Evolutionary conservation across 1,140 invertebrate genomes (phyloP).

Genomic region (Psix sp.): DNA sequence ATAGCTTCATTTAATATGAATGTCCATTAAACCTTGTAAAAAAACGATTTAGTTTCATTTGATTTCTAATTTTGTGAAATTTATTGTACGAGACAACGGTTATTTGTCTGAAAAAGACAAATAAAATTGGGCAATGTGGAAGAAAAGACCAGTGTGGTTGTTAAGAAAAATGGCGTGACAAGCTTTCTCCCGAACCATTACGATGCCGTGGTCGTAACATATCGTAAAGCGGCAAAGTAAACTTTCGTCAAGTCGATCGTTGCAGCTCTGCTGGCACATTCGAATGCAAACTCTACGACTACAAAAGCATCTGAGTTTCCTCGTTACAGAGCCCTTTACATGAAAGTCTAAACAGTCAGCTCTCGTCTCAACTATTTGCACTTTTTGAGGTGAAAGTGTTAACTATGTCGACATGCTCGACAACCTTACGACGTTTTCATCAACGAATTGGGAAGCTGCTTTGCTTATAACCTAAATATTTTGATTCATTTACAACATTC

Average conservation of each 20-base stretch:
- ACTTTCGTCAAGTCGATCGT: conserved; percentile 41
- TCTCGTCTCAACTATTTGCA: conserved; percentile 50
- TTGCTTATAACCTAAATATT: conserved; percentile 24
- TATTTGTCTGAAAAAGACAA: conserved; percentile 5
- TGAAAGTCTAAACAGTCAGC: conserved; percentile 52
- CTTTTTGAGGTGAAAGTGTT: conserved; percentile 52
- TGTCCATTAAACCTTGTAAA: no score
- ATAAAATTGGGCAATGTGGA: conserved; percentile 4
- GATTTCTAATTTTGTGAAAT: no score
- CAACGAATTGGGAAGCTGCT: conserved; percentile 27
- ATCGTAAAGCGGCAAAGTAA: conserved; percentile 51
- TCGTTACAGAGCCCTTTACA: conserved; percentile 54
- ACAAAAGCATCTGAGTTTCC: conserved; percentile 52
- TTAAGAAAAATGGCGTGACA: conserved; percentile 23
- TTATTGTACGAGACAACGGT: background rate
- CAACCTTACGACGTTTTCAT: conserved; percentile 38
- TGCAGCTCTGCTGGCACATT: conserved; percentile 39
- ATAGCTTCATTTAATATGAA: no score
- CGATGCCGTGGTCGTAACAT: conserved; percentile 37
- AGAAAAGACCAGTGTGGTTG: conserved; percentile 14
- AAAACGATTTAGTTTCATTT: no score
- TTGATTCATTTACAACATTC: background rate
- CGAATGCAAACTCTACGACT: conserved; percentile 49
- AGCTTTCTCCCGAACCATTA: conserved; percentile 22
- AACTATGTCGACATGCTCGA: conserved; percentile 33